Evolutionary conservation across 2,113 vertebrate species (phyloP).

Genomic region (Donacobius atricapilla): DNA sequence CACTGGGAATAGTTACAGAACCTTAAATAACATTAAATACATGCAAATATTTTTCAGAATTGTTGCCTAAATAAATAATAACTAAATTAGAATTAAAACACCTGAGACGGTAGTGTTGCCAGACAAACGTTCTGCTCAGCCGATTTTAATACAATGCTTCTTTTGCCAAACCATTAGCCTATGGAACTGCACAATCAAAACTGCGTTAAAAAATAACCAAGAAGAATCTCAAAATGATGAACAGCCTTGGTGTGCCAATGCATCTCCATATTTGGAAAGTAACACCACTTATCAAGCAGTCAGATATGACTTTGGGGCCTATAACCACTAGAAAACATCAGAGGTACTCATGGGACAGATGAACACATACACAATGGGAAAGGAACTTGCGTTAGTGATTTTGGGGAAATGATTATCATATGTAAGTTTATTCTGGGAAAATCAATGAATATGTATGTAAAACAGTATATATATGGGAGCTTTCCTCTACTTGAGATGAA

Average conservation of each 20-base stretch:
- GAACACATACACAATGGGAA: rapidly evolving
- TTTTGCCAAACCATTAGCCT: neutral
- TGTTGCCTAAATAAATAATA: neutral
- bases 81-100: neutral
- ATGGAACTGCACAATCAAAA: neutral
- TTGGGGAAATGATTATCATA: neutral
- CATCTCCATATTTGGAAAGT: neutral
- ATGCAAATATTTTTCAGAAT: neutral
- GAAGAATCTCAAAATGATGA: neutral
- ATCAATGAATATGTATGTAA: neutral
- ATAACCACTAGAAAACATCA: neutral
- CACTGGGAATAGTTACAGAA: neutral
- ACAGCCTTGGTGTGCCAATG: neutral
- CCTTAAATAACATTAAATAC: neutral
- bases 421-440: neutral
- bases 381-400: neutral
- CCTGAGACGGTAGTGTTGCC: neutral
- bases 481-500: neutral
- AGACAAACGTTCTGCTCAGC: neutral
- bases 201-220: rapidly evolving
- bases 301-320: neutral
- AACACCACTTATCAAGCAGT: neutral
- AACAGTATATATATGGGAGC: neutral
- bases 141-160: neutral
- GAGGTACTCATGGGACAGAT: neutral